Base-by-base conservation (phyloP, 2,888 invertebrate genomes). In the Camptogramma bilineatum region DNA sequence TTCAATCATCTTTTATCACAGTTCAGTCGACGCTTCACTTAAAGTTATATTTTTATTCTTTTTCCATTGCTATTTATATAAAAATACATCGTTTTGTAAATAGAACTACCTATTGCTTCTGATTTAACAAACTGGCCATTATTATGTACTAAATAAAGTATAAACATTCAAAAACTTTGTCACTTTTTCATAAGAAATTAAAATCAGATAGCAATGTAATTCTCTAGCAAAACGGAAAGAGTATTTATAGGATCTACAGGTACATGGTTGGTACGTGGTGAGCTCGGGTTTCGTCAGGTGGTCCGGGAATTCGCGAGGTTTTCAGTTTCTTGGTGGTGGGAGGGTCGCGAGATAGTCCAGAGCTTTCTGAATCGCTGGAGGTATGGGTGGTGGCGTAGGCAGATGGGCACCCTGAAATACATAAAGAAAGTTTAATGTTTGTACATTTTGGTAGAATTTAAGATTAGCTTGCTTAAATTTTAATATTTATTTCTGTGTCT, bases 381-480 rank as follows among this genome's bases (percentile, higher is more conserved):
- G 96, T 67, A 95, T 95, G 69, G 96, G 96, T n/a, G 96, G 96
- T 10, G 96, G 95, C 10, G 96, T 96, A 5, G 96, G 96, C 69
- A 96, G 84, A 90, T 96, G 96, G 21, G 94, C 95, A 17, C 96
- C 96, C 90, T 94, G 90, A n/a, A 86, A 85, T 28, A 62, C 63
- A 66, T 39, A n/a, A n/a, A n/a, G 1, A 46, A 4, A 21, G 4
- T 9, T n/a, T 47, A 13, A 13, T 39, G 9, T 39, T 39, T 13
- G 3, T 0, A 13, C 1, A 13, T 13, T 13, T 10, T 34, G 7
- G 7, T 7, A 34, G 13, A 34, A 34, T 28, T 28, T 5, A 24
- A 28, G 7, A 4, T 28, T 28, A 28, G 28, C 28, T 28, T 7
- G 5, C 7, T 28, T 28, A 7, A 8, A 28, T 28, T 28, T 4